Conservation (phyloP, 2,888 invertebrate species). For the Coleophora deauratella region DNA sequence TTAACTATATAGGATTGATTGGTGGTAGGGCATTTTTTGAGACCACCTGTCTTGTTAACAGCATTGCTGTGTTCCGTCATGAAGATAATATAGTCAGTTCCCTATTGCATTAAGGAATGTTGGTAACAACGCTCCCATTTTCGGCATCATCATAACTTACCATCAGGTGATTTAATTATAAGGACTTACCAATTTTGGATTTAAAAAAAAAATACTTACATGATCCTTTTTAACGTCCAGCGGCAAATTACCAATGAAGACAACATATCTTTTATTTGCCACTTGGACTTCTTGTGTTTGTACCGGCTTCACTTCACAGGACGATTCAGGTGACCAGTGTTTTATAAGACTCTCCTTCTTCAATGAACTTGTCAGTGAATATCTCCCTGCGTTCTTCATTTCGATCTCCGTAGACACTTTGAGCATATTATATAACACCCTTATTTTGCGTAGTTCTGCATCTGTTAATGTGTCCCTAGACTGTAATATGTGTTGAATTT, state of each 20-base stretch:
- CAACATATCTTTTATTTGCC: conserved; percentile 45
- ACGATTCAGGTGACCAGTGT: conserved; percentile 3
- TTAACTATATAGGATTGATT: too few species aligned
- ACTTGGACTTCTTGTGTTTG: conserved; percentile 17
- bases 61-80: too few species aligned
- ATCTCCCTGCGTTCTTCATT: conserved; percentile 10
- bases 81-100: too few species aligned
- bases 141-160: too few species aligned
- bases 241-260: conserved; percentile 61
- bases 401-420: conserved; percentile 27
- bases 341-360: conserved; percentile 1
- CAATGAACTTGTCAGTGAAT: conserved; percentile 9
- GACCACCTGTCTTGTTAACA: too few species aligned
- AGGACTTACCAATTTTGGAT: too few species aligned
- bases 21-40: too few species aligned
- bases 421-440: conserved; percentile 56
- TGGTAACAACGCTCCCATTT: too few species aligned
- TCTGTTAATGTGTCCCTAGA: conserved; percentile 30
- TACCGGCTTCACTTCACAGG: conserved; percentile 11
- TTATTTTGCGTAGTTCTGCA: conserved; percentile 43
- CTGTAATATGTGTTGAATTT: conserved; percentile 42
- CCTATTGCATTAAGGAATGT: too few species aligned
- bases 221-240: conserved; percentile 43
- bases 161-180: too few species aligned
- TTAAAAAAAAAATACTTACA: conserved; percentile 33